Percentiles rank a stretch among this genome's conserved stretches.
Conservation (phyloP, 2,113 vertebrate species). For the Hippopotamus amphibius region DNA sequence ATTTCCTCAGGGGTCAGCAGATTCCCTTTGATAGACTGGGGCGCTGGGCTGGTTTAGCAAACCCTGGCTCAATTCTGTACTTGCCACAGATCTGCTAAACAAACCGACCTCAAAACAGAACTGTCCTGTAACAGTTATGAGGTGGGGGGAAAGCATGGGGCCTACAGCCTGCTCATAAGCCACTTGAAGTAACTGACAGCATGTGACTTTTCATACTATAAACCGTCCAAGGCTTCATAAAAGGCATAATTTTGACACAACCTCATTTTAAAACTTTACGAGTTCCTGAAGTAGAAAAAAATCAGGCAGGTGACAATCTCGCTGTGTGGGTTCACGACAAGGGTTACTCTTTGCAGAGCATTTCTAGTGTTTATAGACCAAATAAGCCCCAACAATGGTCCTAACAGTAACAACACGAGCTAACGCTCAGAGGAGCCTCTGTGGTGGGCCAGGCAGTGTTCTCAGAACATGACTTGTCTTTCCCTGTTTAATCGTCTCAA, state of each 20-base stretch:
- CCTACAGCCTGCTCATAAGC: not conserved
- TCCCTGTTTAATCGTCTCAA: not conserved
- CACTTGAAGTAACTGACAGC: not conserved
- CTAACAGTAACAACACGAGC: not conserved
- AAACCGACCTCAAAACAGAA: not conserved
- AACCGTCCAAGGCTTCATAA: not conserved
- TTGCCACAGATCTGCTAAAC: not conserved
- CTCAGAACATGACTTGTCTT: not conserved
- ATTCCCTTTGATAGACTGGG: not conserved
- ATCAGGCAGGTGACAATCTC: not conserved
- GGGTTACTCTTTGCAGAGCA: not conserved
- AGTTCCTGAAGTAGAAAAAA: not conserved
- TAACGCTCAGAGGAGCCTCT: not conserved
- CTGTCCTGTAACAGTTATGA: not conserved
- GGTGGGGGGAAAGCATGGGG: not conserved
- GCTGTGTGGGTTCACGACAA: not conserved
- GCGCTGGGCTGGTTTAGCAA: not conserved
- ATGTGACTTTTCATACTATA: not conserved
- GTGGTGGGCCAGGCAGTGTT: not conserved
- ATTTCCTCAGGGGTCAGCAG: slow-evolving; percentile 8
- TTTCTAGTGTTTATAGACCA: not conserved
- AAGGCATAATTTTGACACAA: not conserved
- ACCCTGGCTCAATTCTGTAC: not conserved
- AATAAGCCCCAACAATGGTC: not conserved
- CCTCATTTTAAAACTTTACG: not conserved